These are phyloP conservation scores for Sebastes vulpes DNA, from an alignment of 2,797 vertebrate genomes.

Conservation along the genomic window DNA sequence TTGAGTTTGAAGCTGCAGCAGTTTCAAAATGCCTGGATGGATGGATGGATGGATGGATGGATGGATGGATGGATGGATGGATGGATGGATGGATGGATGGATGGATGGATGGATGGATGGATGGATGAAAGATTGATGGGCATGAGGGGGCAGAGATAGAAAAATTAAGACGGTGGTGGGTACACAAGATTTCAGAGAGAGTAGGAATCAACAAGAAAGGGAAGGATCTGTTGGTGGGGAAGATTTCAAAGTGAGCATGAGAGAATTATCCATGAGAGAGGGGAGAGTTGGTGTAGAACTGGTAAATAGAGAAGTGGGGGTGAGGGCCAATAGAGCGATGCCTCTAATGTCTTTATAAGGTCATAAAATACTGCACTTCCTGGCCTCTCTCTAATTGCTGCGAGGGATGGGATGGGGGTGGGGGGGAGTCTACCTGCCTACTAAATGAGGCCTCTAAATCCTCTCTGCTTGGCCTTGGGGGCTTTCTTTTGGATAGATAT, in stretches of 20 bases:
- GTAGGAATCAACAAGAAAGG: neutral
- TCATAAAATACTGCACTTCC: constrained; percentile 69
- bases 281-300: constrained; percentile 18
- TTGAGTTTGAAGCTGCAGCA: constrained; percentile 34
- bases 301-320: constrained; percentile 18
- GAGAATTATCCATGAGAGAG: constrained; percentile 26
- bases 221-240: neutral
- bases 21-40: constrained; percentile 34
- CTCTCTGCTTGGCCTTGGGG: constrained; percentile 32
- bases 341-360: constrained; percentile 75
- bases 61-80: constrained; percentile 30
- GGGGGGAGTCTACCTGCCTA: constrained; percentile 40
- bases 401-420: constrained; percentile 29
- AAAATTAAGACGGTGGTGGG: constrained; percentile 1
- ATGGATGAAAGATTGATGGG: constrained; percentile 30
- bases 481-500: constrained; percentile 16
- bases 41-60: constrained; percentile 29
- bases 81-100: constrained; percentile 28
- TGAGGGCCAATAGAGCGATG: constrained; percentile 33
- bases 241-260: constrained; percentile 32
- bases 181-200: constrained; percentile 10
- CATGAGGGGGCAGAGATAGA: constrained; percentile 13
- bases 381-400: constrained; percentile 70
- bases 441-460: constrained; percentile 61
- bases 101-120: constrained; percentile 30